Evolutionary conservation across 2,797 vertebrate species (phyloP).

Genomic region (Bradypodion pumilum): DNA sequence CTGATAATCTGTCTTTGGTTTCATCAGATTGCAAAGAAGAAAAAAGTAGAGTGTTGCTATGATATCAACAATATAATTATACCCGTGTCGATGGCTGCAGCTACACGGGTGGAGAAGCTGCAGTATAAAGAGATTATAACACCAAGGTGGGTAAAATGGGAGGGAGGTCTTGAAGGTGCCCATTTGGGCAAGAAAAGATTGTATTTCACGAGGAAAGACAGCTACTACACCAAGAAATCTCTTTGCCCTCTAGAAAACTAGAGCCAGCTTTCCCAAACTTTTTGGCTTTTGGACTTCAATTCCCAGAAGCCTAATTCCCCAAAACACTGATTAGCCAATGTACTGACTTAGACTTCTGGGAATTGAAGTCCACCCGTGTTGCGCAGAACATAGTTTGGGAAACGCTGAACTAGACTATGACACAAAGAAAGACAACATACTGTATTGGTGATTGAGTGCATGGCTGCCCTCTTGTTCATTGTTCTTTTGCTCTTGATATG

Average conservation of each 20-base stretch:
- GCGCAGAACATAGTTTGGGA: too few relatives aligned
- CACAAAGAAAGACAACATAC: too few relatives aligned
- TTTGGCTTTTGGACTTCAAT: too few relatives aligned
- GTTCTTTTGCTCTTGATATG: too few relatives aligned
- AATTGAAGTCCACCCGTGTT: too few relatives aligned
- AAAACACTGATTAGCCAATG: too few relatives aligned
- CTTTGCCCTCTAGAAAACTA: too few relatives aligned
- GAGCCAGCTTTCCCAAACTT: neutral
- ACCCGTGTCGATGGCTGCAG: conserved; percentile 71
- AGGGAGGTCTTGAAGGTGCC: neutral
- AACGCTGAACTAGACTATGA: too few relatives aligned
- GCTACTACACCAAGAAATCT: neutral
- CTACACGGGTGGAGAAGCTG: conserved; percentile 69
- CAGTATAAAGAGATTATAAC: conserved; percentile 76
- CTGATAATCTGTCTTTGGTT: neutral
- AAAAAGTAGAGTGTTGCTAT: conserved; percentile 69
- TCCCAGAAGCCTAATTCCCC: too few relatives aligned
- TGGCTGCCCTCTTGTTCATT: too few relatives aligned
- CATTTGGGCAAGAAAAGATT: too few relatives aligned
- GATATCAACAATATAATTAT: conserved; percentile 75
- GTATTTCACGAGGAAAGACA: neutral
- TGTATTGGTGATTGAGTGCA: neutral
- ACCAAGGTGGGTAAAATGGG: conserved; percentile 62
- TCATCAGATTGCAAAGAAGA: conserved; percentile 63
- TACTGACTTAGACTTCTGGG: too few relatives aligned